Conservation (phyloP, 2,797 vertebrate genomes). For the Anguilla pacifica region DNA sequence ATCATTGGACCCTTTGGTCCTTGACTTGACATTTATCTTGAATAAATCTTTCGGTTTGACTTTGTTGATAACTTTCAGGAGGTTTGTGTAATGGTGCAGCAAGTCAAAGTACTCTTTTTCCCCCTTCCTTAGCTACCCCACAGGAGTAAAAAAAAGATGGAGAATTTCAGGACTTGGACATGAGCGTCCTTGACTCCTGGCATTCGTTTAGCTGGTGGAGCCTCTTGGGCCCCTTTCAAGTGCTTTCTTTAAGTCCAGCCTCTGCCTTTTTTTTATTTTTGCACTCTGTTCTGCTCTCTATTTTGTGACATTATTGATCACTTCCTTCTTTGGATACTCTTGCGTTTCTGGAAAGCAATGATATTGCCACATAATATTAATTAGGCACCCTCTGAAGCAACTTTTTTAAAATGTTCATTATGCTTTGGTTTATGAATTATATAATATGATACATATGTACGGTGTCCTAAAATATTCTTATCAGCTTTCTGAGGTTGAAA, state of each 20-base stretch:
- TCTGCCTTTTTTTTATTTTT: slow-evolving; percentile 10
- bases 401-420: background rate
- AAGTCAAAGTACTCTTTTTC: slow-evolving; percentile 36
- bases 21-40: slow-evolving; percentile 48
- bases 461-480: background rate
- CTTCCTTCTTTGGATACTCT: background rate
- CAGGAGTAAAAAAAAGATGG: slow-evolving; percentile 26
- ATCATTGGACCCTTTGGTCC: slow-evolving; percentile 16
- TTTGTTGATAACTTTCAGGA: slow-evolving; percentile 53
- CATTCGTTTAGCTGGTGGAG: slow-evolving; percentile 22
- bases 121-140: slow-evolving; percentile 24
- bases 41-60: slow-evolving; percentile 57
- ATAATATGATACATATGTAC: background rate
- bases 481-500: background rate
- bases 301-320: background rate
- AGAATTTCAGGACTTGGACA: slow-evolving; percentile 15
- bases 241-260: slow-evolving; percentile 28
- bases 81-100: slow-evolving; percentile 48
- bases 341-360: background rate
- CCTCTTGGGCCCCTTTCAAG: slow-evolving; percentile 19
- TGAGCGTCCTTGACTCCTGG: slow-evolving; percentile 26
- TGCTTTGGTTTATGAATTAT: background rate
- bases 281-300: background rate
- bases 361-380: background rate
- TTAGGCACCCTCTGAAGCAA: background rate